A percentile compares a stretch with the other conserved stretches of the same genome.
Conservation (phyloP, 2,888 invertebrate species). For the Synergus umbraculus region DNA sequence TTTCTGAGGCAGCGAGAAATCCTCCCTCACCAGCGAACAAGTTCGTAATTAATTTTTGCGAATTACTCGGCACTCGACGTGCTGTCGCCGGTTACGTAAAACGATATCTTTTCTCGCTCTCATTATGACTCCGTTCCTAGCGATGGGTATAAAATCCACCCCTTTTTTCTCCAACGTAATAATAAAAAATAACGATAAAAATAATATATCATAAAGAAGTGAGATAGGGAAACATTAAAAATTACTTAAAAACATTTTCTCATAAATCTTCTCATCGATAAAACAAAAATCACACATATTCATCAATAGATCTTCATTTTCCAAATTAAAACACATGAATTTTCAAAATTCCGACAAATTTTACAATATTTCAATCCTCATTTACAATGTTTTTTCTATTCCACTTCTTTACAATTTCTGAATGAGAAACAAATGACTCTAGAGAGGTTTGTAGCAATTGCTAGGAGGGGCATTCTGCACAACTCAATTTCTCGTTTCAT, state of each 20-base stretch:
- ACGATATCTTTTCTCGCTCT: slow-evolving; percentile 66
- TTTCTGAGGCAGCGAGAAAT: slow-evolving; percentile 64
- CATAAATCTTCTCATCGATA: too few species aligned
- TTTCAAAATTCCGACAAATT: too few species aligned
- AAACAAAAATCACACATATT: too few species aligned
- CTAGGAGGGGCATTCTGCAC: slow-evolving; percentile 64
- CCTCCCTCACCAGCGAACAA: slow-evolving; percentile 65
- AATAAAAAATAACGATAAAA: neutral
- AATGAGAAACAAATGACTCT: slow-evolving; percentile 26
- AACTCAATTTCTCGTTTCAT: slow-evolving; percentile 77
- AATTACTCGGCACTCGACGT: slow-evolving; percentile 74
- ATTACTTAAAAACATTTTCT: too few species aligned
- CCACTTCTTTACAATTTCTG: slow-evolving; percentile 14
- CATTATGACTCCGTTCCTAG: slow-evolving; percentile 58
- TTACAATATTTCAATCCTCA: too few species aligned
- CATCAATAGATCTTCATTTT: too few species aligned
- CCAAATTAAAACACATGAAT: too few species aligned
- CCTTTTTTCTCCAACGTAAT: slow-evolving; percentile 11
- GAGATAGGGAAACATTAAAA: too few species aligned
- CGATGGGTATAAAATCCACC: slow-evolving; percentile 59
- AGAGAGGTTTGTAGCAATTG: slow-evolving; percentile 61
- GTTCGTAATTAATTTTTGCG: slow-evolving; percentile 75
- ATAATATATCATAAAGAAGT: too few species aligned
- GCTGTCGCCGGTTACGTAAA: slow-evolving; percentile 67
- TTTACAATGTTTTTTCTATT: neutral